Evolutionary conservation across 2,113 vertebrate genomes (phyloP).

Genomic region (Macaca fascicularis): T2T-MFA8v1.1 NC_088388.1:69599001-69599500

Average conservation of each 20-base stretch:
- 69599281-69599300: neutral
- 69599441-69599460: neutral
- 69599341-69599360: slow-evolving; percentile 47
- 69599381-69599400: neutral
- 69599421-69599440: neutral
- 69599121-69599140: neutral
- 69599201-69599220: neutral
- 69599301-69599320: neutral
- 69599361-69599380: slow-evolving; percentile 34
- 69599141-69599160: neutral
- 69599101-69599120: neutral
- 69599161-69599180: neutral
- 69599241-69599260: neutral
- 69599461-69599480: neutral
- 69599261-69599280: neutral
- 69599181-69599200: neutral
- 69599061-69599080: neutral
- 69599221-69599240: neutral
- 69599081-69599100: neutral
- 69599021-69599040: neutral
- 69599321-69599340: neutral
- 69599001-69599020: neutral
- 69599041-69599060: neutral
- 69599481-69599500: slow-evolving; percentile 4
- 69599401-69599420: neutral